Percentiles rank a stretch among this genome's conserved stretches.
phyloP scores from a whole-genome alignment of 2,113 vertebrate genomes.

The Sylvietta virens region DNA sequence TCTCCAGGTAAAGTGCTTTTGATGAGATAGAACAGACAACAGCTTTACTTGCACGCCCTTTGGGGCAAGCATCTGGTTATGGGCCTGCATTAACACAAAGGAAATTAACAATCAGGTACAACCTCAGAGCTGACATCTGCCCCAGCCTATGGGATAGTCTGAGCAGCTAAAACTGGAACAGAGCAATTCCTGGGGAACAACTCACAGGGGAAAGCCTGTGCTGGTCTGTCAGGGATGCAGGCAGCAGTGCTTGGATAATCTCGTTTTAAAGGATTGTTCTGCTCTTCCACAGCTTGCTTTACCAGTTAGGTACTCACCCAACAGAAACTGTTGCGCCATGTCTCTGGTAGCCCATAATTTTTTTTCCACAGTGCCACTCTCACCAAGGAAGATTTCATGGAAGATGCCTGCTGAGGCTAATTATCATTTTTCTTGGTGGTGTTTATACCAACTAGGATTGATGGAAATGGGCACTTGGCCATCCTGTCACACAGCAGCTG shows the following conservation, averaged over 20 bases:
- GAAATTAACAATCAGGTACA: conserved; percentile 5
- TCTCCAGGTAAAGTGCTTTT: not conserved
- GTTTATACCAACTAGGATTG: not conserved
- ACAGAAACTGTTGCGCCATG: not conserved
- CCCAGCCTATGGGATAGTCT: not conserved
- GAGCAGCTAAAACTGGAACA: not conserved
- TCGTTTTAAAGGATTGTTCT: not conserved
- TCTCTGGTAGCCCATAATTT: not conserved
- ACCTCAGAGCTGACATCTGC: not conserved
- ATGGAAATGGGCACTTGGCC: not conserved
- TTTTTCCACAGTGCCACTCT: not conserved
- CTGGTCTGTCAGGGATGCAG: not conserved
- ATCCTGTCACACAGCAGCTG: not conserved
- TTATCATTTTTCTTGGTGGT: not conserved
- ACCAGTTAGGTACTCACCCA: not conserved
- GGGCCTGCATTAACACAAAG: not conserved
- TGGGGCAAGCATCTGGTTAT: not conserved
- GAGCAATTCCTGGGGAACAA: not conserved
- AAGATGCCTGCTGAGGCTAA: not conserved
- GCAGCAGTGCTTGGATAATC: not conserved
- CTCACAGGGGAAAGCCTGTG: not conserved
- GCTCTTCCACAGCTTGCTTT: not conserved
- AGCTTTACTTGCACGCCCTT: not conserved
- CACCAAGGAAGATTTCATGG: not conserved
- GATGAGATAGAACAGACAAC: not conserved